Percentiles rank a stretch among this genome's conserved stretches.
Conservation (phyloP, 2,888 invertebrate genomes). For the Xanthostigma xanthostigma region DNA sequence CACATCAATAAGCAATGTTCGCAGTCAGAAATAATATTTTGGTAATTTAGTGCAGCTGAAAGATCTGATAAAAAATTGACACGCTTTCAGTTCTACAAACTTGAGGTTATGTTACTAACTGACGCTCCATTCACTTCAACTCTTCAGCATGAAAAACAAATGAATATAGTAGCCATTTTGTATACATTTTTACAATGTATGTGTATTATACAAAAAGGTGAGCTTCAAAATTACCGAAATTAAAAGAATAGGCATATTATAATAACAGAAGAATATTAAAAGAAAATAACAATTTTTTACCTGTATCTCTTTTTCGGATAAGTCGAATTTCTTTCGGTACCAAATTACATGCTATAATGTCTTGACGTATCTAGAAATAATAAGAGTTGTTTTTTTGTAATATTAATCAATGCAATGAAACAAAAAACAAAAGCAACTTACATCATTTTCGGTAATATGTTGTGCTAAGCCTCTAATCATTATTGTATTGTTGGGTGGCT, state of each 20-base stretch:
- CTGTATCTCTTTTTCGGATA: conserved; percentile 72
- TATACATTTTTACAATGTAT: too few relatives aligned
- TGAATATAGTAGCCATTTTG: too few relatives aligned
- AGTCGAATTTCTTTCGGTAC: conserved; percentile 68
- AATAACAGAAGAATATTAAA: conserved; percentile 1
- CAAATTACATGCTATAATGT: conserved; percentile 56
- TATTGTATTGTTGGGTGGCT: conserved; percentile 45
- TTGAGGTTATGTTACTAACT: too few relatives aligned
- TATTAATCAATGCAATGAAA: background rate
- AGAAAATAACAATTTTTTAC: conserved; percentile 32
- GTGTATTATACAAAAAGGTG: too few relatives aligned
- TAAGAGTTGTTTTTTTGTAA: conserved; percentile 7
- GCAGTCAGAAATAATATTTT: too few relatives aligned
- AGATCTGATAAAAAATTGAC: too few relatives aligned
- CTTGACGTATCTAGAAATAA: conserved; percentile 54
- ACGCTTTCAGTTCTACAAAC: too few relatives aligned
- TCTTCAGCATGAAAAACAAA: too few relatives aligned
- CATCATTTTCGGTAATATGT: conserved; percentile 63
- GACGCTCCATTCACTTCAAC: too few relatives aligned
- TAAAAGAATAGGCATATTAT: background rate
- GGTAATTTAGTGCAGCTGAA: too few relatives aligned
- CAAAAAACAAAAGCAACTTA: conserved; percentile 28
- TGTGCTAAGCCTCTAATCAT: conserved; percentile 60
- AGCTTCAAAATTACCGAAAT: too few relatives aligned
- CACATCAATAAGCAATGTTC: too few relatives aligned